Percentiles rank a stretch among this genome's conserved stretches.
phyloP scores from a whole-genome alignment of 2,888 invertebrate genomes.

The Aphidius colemani region DNA sequence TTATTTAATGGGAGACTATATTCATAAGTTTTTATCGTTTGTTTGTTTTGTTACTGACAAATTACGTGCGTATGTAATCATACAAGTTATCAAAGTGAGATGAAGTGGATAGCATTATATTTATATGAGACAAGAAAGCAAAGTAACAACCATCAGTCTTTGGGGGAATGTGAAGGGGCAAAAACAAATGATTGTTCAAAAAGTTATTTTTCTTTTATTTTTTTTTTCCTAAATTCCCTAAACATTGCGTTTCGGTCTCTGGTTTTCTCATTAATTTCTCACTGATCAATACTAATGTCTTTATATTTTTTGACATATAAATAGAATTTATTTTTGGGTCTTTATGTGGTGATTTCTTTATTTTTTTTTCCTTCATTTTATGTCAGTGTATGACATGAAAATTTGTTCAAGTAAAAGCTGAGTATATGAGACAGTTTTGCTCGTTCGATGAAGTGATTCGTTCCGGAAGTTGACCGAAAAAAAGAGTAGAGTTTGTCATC shows the following conservation, averaged over 20 bases:
- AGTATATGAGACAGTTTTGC: conserved; percentile 21
- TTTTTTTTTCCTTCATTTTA: conserved; percentile 19
- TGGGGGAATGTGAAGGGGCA: conserved; percentile 25
- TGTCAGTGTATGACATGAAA: too few species aligned
- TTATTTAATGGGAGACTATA: too few species aligned
- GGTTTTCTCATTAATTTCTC: conserved; percentile 54
- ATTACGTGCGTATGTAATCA: too few species aligned
- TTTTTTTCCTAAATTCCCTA: conserved; percentile 27
- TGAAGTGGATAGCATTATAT: conserved; percentile 16
- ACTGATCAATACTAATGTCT: conserved; percentile 38
- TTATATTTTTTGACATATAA: conserved; percentile 13
- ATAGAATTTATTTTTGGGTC: neutral
- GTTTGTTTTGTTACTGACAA: neutral
- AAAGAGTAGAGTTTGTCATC: conserved; percentile 7
- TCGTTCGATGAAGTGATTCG: conserved; percentile 28
- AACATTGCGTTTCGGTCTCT: conserved; percentile 46
- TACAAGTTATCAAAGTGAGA: neutral
- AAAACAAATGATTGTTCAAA: conserved; percentile 50
- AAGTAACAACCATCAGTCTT: conserved; percentile 29
- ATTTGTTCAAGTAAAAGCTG: conserved; percentile 8
- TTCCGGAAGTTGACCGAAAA: conserved; percentile 23
- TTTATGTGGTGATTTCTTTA: conserved; percentile 10
- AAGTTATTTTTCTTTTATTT: conserved; percentile 38
- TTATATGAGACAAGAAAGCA: conserved; percentile 30
- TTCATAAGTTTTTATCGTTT: neutral